Conservation (phyloP, 2,888 invertebrate genomes). For the Eupithecia dodoneata region DNA sequence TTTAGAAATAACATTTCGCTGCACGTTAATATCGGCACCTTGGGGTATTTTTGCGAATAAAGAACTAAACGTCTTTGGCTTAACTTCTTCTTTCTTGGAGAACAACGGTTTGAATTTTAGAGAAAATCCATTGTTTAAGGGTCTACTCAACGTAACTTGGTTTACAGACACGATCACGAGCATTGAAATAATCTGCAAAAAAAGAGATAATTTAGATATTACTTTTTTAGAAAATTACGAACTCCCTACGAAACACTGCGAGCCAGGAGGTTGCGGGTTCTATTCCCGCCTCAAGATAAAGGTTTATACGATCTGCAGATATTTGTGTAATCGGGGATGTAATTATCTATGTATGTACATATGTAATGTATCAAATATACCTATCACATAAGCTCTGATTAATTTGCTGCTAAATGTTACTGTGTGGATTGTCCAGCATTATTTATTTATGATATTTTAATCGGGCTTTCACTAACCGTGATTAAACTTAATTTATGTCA, state of each 20-base stretch:
- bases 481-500: not conserved
- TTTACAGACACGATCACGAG: slow-evolving; percentile 46
- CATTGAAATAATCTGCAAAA: slow-evolving; percentile 51
- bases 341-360: too few species aligned
- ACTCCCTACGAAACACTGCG: too few species aligned
- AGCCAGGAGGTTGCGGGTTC: too few species aligned
- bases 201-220: not conserved
- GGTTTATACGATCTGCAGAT: too few species aligned
- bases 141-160: slow-evolving; percentile 49
- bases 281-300: too few species aligned
- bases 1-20: slow-evolving; percentile 49
- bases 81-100: slow-evolving; percentile 54
- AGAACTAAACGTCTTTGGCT: slow-evolving; percentile 51
- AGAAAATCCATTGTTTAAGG: slow-evolving; percentile 65
- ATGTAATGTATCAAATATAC: too few species aligned
- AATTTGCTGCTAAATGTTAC: too few species aligned
- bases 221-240: too few species aligned
- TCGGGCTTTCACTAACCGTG: not conserved
- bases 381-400: too few species aligned
- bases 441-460: not conserved
- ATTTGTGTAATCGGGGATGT: too few species aligned
- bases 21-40: slow-evolving; percentile 42
- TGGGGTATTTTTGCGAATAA: slow-evolving; percentile 63
- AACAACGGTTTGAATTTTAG: slow-evolving; percentile 59
- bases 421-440: not conserved